Evolutionary conservation across 2,113 vertebrate species (phyloP), one percentile per base, ranked within the genome.

Genomic region (Melanerpes formicivorus): DNA sequence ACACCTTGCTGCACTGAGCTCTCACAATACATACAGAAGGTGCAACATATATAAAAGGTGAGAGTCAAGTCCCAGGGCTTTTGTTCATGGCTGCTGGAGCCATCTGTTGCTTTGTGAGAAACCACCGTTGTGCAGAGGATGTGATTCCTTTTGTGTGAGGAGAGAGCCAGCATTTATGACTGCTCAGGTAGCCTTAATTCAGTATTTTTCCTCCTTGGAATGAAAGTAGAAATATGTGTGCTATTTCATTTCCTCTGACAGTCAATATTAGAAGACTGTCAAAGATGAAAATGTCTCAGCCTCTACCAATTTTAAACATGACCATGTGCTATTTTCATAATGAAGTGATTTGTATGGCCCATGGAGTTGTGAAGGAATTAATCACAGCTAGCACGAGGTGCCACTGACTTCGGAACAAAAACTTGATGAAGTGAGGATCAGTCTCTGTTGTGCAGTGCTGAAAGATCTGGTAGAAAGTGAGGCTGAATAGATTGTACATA

Each of bases 381-480:
- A 93, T 65, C 89, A 90, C 71, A 80, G 84, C 19, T 29, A n/a
- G 63, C 84, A 80, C 69, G 25, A 92, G 82, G 82, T 83, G 75
- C 81, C 37, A 26, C 77, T 30, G 82, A 65, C 69, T 94, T 18
- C 65, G 80, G 63, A 90, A 93, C 62, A 80, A 55, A 40, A 80
- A 67, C 62, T 40, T 80, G 81, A 93, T 92, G 32, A 92, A 83
- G 75, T 6, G 30, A 92, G 46, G 75, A 92, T 56, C 84, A 64
- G 91, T 15, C 74, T 77, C 56, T 73, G 74, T 55, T 0, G 0
- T 55, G 63, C 84, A 19, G 69, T 30, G 6, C 78, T 30, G 72
- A 80, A 80, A 87, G 82, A 65, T 66, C 60, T 62, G 75, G 26
- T 22, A 40, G 79, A 48, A 82, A 92, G 56, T 22, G 70, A 73